phyloP scores from a whole-genome alignment of 2,797 vertebrate genomes.

The Odontamblyopus rebecca region DNA sequence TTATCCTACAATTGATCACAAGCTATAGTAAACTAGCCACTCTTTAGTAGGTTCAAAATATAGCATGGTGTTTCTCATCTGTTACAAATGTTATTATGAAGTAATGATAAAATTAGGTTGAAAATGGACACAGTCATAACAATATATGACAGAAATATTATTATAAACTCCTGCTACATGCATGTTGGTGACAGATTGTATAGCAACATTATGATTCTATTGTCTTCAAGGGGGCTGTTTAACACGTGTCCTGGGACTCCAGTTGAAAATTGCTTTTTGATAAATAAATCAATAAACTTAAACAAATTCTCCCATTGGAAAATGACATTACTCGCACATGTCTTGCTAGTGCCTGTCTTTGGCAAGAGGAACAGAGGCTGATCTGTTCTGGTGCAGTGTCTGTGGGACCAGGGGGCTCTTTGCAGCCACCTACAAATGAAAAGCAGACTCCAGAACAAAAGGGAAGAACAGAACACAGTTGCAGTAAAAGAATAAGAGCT shows the following conservation, averaged over 20 bases:
- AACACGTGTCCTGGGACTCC: background rate
- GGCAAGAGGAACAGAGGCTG: slow-evolving; percentile 58
- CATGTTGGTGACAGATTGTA: slow-evolving; percentile 23
- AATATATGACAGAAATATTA: background rate
- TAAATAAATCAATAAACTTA: slow-evolving; percentile 14
- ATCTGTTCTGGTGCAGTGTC: slow-evolving; percentile 60
- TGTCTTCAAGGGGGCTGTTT: background rate
- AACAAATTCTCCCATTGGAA: slow-evolving; percentile 12
- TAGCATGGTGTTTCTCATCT: background rate
- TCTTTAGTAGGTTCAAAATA: background rate
- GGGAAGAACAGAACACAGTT: slow-evolving; percentile 37
- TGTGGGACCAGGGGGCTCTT: slow-evolving; percentile 55
- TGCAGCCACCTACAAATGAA: slow-evolving; percentile 68
- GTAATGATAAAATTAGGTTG: background rate
- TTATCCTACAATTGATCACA: background rate
- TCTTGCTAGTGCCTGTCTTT: slow-evolving; percentile 31
- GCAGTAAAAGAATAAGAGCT: slow-evolving; percentile 26
- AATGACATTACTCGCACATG: slow-evolving; percentile 36
- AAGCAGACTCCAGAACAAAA: slow-evolving; percentile 70
- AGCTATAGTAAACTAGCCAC: background rate
- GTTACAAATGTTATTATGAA: background rate
- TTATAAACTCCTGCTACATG: background rate
- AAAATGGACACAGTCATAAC: background rate
- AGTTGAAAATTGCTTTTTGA: slow-evolving; percentile 4
- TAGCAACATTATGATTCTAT: background rate